Conservation (phyloP, 2,797 vertebrate genomes). For the Erpetoichthys calabaricus region DNA sequence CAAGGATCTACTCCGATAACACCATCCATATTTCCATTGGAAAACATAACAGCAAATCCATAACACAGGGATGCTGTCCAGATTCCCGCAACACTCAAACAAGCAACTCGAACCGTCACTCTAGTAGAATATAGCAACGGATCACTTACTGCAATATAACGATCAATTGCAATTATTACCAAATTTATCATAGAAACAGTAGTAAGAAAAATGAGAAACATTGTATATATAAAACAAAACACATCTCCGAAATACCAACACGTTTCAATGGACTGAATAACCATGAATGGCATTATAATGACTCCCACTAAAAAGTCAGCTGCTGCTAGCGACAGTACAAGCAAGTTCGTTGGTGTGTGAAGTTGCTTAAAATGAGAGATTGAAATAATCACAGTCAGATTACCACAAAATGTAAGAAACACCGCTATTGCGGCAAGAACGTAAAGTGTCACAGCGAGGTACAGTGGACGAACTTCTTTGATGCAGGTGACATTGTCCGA, state of each 20-base stretch:
- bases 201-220: constrained; percentile 35
- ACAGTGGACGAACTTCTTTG: too few relatives aligned
- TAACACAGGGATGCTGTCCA: too few relatives aligned
- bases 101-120: too few relatives aligned
- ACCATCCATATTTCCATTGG: too few relatives aligned
- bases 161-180: constrained; percentile 25
- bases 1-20: too few relatives aligned
- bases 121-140: too few relatives aligned
- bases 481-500: too few relatives aligned
- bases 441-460: too few relatives aligned
- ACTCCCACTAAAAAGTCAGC: constrained; percentile 32
- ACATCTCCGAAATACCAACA: constrained; percentile 34
- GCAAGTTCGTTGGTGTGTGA: constrained; percentile 30
- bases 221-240: constrained; percentile 33
- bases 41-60: too few relatives aligned
- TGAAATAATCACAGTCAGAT: constrained; percentile 26
- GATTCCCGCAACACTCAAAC: too few relatives aligned
- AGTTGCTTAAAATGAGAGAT: constrained; percentile 34
- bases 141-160: constrained; percentile 24
- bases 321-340: constrained; percentile 27
- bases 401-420: constrained; percentile 25
- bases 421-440: too few relatives aligned
- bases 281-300: constrained; percentile 31
- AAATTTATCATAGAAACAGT: constrained; percentile 36
- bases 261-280: constrained; percentile 33